Conservation (phyloP, 2,888 invertebrate species). For the Sturmia bella region DNA sequence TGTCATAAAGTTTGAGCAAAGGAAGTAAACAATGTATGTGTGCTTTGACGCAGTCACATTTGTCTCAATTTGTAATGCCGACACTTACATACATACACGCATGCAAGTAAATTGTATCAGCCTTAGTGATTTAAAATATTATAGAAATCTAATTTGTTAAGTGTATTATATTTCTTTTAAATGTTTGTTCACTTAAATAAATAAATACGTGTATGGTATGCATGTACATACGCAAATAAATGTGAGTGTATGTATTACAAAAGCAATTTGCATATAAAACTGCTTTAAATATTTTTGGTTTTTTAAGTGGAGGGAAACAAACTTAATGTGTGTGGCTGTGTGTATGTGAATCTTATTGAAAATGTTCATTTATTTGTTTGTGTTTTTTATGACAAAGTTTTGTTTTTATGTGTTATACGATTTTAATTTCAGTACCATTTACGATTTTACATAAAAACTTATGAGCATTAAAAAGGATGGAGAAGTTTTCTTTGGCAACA, state of each 20-base stretch:
- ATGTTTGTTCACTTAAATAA: neutral
- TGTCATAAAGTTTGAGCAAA: neutral
- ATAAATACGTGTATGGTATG: neutral
- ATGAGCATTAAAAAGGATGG: too few species aligned
- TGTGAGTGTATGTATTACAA: too few species aligned
- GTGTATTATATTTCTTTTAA: neutral
- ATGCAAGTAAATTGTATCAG: neutral
- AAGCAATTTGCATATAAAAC: too few species aligned
- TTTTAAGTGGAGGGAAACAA: neutral
- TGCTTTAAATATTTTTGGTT: neutral
- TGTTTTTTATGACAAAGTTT: too few species aligned
- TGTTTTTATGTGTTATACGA: too few species aligned
- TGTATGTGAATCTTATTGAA: too few species aligned
- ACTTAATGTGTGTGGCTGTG: neutral
- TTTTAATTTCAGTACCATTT: too few species aligned
- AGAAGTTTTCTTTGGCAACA: too few species aligned
- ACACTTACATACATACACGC: neutral
- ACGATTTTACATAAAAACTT: too few species aligned
- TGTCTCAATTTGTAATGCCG: neutral
- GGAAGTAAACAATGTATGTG: neutral
- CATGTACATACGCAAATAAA: neutral
- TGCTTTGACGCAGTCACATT: neutral
- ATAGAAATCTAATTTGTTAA: slow-evolving; percentile 11
- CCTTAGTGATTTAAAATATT: neutral
- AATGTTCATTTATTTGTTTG: too few species aligned